A percentile compares a stretch with the other conserved stretches of the same genome.
phyloP scores from a whole-genome alignment of 1,140 invertebrate genomes.

The Drosophila seguyi region DNA sequence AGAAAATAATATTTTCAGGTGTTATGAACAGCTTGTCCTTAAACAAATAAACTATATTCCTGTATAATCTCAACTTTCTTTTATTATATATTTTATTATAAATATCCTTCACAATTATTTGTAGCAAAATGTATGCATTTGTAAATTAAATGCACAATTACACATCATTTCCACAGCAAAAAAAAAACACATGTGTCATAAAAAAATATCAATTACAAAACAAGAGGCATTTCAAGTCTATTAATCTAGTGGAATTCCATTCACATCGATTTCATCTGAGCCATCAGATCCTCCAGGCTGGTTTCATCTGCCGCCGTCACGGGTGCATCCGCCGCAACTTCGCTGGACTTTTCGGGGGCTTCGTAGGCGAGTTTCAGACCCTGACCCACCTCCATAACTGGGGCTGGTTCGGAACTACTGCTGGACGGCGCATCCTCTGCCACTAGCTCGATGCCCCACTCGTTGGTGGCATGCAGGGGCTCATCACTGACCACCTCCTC shows the following conservation, averaged over 20 bases:
- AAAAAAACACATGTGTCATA: slow-evolving; percentile 7
- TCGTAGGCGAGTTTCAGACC: slow-evolving; percentile 88
- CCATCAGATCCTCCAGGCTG: slow-evolving; percentile 95
- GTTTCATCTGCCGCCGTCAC: slow-evolving; percentile 85
- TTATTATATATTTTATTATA: neutral
- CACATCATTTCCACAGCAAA: neutral
- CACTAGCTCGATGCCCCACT: slow-evolving; percentile 91
- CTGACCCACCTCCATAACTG: slow-evolving; percentile 43
- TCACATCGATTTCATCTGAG: slow-evolving; percentile 94
- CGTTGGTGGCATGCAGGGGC: slow-evolving; percentile 94
- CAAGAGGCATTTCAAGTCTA: slow-evolving; percentile 14
- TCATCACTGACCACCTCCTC: slow-evolving; percentile 87
- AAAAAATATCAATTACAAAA: slow-evolving; percentile 15
- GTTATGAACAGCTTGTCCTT: too few relatives aligned
- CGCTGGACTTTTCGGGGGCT: slow-evolving; percentile 85
- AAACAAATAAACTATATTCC: neutral
- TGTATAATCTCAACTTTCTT: neutral
- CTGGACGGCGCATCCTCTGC: slow-evolving; percentile 54
- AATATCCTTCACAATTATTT: neutral
- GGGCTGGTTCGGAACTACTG: slow-evolving; percentile 37
- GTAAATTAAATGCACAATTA: neutral
- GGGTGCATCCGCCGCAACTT: neutral
- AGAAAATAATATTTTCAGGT: too few relatives aligned
- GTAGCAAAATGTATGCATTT: slow-evolving; percentile 1
- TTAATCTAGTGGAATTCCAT: slow-evolving; percentile 57